Conservation (phyloP, 2,113 vertebrate species). For the Eclectus roratus region DNA sequence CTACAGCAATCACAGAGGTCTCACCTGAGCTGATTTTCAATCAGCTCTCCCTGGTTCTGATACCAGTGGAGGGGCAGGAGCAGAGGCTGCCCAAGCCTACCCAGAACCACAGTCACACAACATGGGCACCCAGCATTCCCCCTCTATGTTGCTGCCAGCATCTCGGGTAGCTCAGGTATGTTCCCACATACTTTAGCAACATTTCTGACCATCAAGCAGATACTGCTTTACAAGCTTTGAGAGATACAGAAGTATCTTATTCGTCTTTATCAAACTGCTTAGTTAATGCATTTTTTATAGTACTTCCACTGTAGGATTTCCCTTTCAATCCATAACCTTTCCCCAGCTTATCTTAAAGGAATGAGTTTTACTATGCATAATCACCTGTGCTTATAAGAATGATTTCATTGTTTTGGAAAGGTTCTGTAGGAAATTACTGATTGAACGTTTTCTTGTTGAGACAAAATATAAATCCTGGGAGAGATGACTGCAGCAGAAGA, state of each 20-base stretch:
- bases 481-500: not conserved
- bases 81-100: not conserved
- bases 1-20: not conserved
- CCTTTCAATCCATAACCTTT: not conserved
- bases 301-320: not conserved
- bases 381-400: not conserved
- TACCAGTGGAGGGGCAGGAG: not conserved
- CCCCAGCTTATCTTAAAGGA: not conserved
- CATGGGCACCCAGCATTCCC: not conserved
- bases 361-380: not conserved
- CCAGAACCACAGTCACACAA: not conserved
- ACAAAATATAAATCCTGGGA: not conserved
- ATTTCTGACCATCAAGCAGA: not conserved
- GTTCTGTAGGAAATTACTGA: not conserved
- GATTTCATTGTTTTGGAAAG: not conserved
- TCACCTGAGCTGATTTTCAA: not conserved
- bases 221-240: not conserved
- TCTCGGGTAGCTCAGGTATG: not conserved
- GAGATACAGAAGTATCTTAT: not conserved
- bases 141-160: accelerated
- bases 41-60: accelerated
- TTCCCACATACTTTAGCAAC: not conserved
- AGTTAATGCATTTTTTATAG: not conserved
- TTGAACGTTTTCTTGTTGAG: not conserved
- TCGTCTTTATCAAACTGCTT: not conserved